Conservation (phyloP, 1,140 invertebrate species). For the Campoletis sonorensis region DNA sequence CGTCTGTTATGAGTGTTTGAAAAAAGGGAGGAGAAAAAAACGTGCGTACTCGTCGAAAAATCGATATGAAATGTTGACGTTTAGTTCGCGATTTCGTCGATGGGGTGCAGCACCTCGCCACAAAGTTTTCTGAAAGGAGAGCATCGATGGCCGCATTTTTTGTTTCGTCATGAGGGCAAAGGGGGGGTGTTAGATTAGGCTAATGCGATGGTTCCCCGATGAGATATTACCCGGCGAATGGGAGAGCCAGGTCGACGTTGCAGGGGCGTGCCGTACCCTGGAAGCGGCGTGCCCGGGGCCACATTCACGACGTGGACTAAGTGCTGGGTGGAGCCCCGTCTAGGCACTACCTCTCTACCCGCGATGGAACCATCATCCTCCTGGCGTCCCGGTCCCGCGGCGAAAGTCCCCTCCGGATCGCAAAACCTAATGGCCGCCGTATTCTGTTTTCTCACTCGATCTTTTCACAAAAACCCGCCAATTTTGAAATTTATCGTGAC, state of each 20-base stretch:
- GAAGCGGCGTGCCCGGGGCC: slow-evolving; percentile 72
- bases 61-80: slow-evolving; percentile 65
- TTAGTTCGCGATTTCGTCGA: slow-evolving; percentile 64
- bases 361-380: slow-evolving; percentile 75
- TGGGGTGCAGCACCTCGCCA: slow-evolving; percentile 73
- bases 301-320: slow-evolving; percentile 74
- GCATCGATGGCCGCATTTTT: slow-evolving; percentile 75
- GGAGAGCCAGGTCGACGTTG: slow-evolving; percentile 68
- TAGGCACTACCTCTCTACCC: slow-evolving; percentile 74
- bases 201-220: slow-evolving; percentile 73
- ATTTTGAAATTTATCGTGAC: slow-evolving; percentile 64
- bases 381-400: slow-evolving; percentile 46
- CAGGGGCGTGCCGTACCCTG: slow-evolving; percentile 75
- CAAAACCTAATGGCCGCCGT: slow-evolving; percentile 71
- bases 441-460: slow-evolving; percentile 48
- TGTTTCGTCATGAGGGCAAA: slow-evolving; percentile 52
- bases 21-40: not conserved
- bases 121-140: slow-evolving; percentile 64
- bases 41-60: slow-evolving; percentile 59
- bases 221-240: slow-evolving; percentile 77
- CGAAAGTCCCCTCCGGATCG: slow-evolving; percentile 32
- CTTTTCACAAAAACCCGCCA: slow-evolving; percentile 64
- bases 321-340: slow-evolving; percentile 75
- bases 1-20: not conserved
- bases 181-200: slow-evolving; percentile 68